Conservation (phyloP, 2,113 vertebrate species). For the Chunga burmeisteri region DNA sequence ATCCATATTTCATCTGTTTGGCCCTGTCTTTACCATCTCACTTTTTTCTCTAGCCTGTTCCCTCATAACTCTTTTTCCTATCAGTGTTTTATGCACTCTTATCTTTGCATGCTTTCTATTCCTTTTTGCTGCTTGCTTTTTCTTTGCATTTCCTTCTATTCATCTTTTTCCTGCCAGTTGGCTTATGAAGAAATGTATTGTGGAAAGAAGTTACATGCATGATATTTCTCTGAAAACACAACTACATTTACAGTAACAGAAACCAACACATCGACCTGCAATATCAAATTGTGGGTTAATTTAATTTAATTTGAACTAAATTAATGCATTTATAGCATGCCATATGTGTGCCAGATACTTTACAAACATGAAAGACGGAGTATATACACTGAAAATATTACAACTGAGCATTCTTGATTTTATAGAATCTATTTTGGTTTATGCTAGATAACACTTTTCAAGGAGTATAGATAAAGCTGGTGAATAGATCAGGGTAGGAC, state of each 20-base stretch:
- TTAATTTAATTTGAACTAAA: constrained; percentile 15
- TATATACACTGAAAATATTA: background rate
- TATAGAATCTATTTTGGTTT: background rate
- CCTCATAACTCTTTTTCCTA: background rate
- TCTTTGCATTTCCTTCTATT: background rate
- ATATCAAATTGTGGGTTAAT: constrained; percentile 20
- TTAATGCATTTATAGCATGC: background rate
- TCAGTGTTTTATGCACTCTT: background rate
- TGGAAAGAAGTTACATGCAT: background rate
- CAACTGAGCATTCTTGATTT: background rate
- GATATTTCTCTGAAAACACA: constrained; percentile 38
- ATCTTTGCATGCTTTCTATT: background rate
- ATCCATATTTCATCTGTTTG: background rate
- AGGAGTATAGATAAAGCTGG: background rate
- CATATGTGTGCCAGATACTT: background rate
- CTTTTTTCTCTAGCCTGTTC: background rate
- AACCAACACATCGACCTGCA: background rate
- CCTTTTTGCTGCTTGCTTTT: background rate
- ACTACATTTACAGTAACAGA: constrained; percentile 23
- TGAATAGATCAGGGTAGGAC: background rate
- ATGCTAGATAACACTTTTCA: background rate
- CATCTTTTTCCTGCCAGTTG: background rate
- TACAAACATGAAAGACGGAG: background rate
- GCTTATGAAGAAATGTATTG: background rate
- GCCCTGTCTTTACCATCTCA: background rate